Conservation (phyloP, 2,888 invertebrate genomes). For the Heliconius ethilla region DNA sequence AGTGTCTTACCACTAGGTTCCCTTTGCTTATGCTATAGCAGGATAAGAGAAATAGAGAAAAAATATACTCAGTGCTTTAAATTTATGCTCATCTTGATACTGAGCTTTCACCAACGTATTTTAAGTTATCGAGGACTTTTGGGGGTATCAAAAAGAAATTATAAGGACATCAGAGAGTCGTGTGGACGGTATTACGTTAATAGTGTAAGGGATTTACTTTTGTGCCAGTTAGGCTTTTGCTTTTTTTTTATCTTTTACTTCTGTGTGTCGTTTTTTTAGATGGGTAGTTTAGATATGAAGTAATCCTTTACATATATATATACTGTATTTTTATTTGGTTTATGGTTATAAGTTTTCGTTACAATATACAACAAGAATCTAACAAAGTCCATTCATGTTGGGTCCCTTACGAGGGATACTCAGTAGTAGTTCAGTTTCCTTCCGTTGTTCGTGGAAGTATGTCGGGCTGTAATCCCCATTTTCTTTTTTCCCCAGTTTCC, state of each 20-base stretch:
- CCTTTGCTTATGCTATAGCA: too few species aligned
- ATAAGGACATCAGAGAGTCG: constrained; percentile 55
- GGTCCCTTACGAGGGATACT: not conserved
- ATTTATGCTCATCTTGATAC: constrained; percentile 74
- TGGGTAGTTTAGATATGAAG: not conserved
- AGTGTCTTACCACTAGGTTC: too few species aligned
- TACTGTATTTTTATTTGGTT: too few species aligned
- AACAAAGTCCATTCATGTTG: not conserved
- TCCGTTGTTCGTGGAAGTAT: too few species aligned
- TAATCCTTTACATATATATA: not conserved
- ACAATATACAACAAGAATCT: not conserved
- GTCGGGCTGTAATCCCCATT: too few species aligned
- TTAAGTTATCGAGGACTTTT: constrained; percentile 74
- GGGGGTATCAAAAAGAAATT: constrained; percentile 77
- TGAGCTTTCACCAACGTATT: constrained; percentile 70
- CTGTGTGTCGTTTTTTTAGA: not conserved
- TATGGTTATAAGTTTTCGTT: too few species aligned
- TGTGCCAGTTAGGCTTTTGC: constrained; percentile 19
- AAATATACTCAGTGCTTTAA: constrained; percentile 50
- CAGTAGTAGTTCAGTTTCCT: not conserved
- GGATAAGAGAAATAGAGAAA: too few species aligned
- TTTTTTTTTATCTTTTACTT: constrained; percentile 23
- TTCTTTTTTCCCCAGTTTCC: too few species aligned
- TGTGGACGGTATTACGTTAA: constrained; percentile 36
- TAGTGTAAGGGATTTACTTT: constrained; percentile 32